These are phyloP conservation scores for Urocitellus parryii DNA, from an alignment of 2,113 vertebrate species.

Conservation along the genomic window DNA sequence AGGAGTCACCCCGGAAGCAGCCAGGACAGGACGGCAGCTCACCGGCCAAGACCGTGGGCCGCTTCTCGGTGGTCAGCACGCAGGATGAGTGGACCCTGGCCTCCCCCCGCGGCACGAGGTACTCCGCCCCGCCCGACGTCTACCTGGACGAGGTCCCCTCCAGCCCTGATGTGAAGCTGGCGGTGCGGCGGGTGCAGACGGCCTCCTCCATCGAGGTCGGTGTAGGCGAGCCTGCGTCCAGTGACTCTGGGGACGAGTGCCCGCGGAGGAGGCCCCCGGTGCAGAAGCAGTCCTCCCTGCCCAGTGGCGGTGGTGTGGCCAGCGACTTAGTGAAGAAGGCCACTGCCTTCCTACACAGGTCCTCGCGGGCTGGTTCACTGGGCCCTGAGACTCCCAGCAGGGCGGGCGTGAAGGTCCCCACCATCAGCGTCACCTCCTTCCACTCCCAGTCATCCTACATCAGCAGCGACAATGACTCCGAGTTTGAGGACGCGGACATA, in stretches of 20 bases:
- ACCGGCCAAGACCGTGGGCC: conserved; percentile 93
- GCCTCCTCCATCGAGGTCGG: conserved; percentile 89
- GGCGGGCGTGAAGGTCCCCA: conserved; percentile 89
- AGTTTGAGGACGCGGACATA: conserved; percentile 96
- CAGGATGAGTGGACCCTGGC: conserved; percentile 93
- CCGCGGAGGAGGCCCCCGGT: conserved; percentile 84
- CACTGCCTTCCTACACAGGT: conserved; percentile 93
- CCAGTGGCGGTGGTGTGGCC: conserved; percentile 88
- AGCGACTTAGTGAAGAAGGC: conserved; percentile 95
- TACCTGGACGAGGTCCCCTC: conserved; percentile 93
- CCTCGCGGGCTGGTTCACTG: conserved; percentile 90
- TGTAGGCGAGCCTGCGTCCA: conserved; percentile 90
- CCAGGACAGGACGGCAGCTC: conserved; percentile 77
- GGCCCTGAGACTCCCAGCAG: conserved; percentile 89
- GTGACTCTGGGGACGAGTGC: conserved; percentile 95
- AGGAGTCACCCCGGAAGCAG: conserved; percentile 63
- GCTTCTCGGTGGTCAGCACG: conserved; percentile 95
- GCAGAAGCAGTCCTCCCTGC: conserved; percentile 84
- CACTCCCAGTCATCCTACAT: conserved; percentile 93
- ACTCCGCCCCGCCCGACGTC: conserved; percentile 96
- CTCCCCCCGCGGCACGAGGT: conserved; percentile 90
- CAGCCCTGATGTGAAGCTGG: conserved; percentile 87
- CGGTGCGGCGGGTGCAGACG: conserved; percentile 89
- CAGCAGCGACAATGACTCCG: conserved; percentile 99
- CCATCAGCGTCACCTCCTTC: conserved; percentile 90